Evolutionary conservation across 2,888 invertebrate genomes (phyloP).

Genomic region (Eucriotettix oculatus): DNA sequence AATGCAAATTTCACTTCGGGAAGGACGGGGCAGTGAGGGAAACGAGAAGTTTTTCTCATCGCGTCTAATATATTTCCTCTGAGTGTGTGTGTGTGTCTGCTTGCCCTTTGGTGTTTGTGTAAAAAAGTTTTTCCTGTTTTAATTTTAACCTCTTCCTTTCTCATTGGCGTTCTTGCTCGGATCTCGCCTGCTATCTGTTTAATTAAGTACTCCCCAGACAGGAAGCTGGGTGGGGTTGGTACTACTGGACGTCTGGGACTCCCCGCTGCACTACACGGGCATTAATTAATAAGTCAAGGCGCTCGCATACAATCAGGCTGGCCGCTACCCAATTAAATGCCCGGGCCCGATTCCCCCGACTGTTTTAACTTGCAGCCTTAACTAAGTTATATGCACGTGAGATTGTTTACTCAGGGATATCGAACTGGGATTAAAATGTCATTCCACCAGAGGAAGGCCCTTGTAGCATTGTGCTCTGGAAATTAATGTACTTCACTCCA

Average conservation of each 20-base stretch:
- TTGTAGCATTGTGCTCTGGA: no score
- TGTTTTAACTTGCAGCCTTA: no score
- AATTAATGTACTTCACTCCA: no score
- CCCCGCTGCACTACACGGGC: neutral
- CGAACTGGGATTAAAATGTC: no score
- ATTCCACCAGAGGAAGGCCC: no score
- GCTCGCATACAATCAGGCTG: neutral
- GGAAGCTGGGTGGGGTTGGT: neutral
- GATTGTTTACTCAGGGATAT: no score
- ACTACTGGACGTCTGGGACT: neutral
- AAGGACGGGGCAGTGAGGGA: neutral
- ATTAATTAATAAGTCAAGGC: slow-evolving; percentile 1
- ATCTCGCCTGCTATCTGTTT: neutral
- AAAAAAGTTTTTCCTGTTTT: slow-evolving; percentile 7
- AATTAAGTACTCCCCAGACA: neutral
- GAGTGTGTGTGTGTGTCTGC: slow-evolving; percentile 2
- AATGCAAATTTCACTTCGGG: neutral
- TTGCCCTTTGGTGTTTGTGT: neutral
- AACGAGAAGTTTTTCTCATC: slow-evolving; percentile 1
- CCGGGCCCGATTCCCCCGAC: neutral
- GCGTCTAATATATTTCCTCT: slow-evolving; percentile 3
- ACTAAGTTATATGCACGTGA: no score
- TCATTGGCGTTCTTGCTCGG: neutral
- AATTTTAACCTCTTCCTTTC: slow-evolving; percentile 7
- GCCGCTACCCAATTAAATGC: neutral